A percentile compares a stretch with the other conserved stretches of the same genome.
Evolutionary conservation across 2,797 vertebrate species (phyloP).

Genomic region (Poecilia picta): DNA sequence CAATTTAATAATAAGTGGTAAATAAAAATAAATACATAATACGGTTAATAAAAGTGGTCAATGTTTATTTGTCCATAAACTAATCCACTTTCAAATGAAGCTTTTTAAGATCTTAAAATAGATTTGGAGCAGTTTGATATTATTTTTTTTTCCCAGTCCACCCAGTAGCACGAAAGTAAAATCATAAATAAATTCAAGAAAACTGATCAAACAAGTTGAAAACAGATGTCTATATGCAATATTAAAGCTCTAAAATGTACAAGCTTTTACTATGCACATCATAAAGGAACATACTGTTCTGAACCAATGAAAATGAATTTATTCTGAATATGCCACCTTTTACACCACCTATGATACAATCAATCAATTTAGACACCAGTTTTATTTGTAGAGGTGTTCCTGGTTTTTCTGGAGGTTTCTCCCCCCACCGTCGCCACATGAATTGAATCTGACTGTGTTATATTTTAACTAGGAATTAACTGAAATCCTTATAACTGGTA

Average conservation of each 20-base stretch:
- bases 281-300: background rate
- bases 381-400: background rate
- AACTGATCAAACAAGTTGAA: background rate
- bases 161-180: too few relatives aligned
- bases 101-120: too few relatives aligned
- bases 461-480: background rate
- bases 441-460: background rate
- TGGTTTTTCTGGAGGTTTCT: background rate
- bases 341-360: background rate
- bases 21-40: too few relatives aligned
- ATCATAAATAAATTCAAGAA: background rate
- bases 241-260: background rate
- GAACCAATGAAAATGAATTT: background rate
- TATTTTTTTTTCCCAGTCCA: too few relatives aligned
- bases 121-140: too few relatives aligned
- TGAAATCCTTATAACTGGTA: background rate
- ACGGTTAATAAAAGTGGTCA: too few relatives aligned
- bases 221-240: background rate
- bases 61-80: too few relatives aligned
- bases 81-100: too few relatives aligned
- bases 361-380: background rate
- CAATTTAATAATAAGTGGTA: too few relatives aligned
- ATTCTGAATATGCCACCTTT: background rate
- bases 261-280: background rate
- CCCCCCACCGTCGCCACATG: background rate